phyloP scores from a whole-genome alignment of 2,797 vertebrate genomes.

The Podargus strigoides region DNA sequence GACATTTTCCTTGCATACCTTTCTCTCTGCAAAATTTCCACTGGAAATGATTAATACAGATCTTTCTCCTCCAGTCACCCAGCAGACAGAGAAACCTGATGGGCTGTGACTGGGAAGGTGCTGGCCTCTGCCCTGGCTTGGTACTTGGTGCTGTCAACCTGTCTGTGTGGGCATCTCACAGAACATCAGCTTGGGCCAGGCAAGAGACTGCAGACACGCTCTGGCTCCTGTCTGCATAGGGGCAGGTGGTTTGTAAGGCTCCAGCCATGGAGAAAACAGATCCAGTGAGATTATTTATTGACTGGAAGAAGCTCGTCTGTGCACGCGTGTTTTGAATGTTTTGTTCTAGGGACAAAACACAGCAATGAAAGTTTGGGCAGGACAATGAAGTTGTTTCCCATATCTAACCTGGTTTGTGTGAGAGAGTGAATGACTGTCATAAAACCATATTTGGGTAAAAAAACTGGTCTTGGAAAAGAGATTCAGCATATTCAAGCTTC shows the following conservation, averaged over 20 bases:
- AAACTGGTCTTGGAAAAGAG: neutral
- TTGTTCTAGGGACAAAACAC: neutral
- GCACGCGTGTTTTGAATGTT: neutral
- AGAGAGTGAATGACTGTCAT: neutral
- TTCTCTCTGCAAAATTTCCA: neutral
- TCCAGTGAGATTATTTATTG: conserved; percentile 13
- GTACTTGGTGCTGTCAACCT: neutral
- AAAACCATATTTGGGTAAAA: neutral
- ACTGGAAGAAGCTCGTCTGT: neutral
- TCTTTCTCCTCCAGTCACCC: neutral
- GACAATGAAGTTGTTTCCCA: neutral
- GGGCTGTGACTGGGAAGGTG: neutral
- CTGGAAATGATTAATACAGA: neutral
- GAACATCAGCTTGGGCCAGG: neutral
- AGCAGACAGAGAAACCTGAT: neutral
- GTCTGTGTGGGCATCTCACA: neutral
- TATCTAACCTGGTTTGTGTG: neutral
- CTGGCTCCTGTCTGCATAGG: neutral
- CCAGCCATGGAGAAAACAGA: neutral
- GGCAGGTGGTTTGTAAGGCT: neutral
- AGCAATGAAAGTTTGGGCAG: neutral
- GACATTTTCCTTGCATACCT: neutral
- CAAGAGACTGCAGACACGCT: neutral
- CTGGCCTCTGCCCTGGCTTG: neutral
- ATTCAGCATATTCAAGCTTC: neutral